Base-by-base conservation (phyloP, 2,113 vertebrate genomes). In the Spheniscus mendiculus region DNA sequence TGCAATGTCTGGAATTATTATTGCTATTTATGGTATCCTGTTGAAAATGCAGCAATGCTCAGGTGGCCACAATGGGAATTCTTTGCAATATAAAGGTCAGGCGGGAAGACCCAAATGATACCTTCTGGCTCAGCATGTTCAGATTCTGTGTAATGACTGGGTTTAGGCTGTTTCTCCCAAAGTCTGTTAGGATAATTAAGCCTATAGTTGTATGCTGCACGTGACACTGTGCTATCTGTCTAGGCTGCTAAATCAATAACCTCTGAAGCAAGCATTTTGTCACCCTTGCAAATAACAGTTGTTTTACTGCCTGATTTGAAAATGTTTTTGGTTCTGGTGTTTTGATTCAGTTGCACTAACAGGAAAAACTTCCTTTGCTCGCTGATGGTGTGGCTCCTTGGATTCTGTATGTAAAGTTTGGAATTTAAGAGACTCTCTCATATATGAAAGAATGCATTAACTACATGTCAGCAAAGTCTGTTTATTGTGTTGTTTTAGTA, bases 401-500 rank as follows among this genome's bases (percentile, higher is more conserved):
- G 73, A 8, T 47, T 49, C 72, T 2, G 1, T 29, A 26, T 52
- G 87, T 52, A 19, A 91, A 91, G 27, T 6, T 7, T 84, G 80
- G 86, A 69, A 69, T 91, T 89, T 82, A 65, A 77, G 72, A 78
- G 78, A 61, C 73, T 85, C 86, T 81, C 89, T 80, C 77, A 85
- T 76, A 22, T 71, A 80, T 32, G 89, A 90, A 97, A 66, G 96
- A 96, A 97, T 94, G 93, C 66, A 53, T 84, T 94, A 96, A 96
- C 65, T 95, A 95, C 87, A 96, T 93, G 94, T 91, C 93, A 97
- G 87, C 91, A 89, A 84, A 76, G 89, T 87, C 91, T 95, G 83
- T 3, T 89, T 93, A 62, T 89, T 94, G 94, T 63, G 77, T 76
- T 93, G 89, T 16, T 92, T 87, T 69, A 76, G 55, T 15, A 62